Evolutionary conservation across 2,797 vertebrate species (phyloP).

Genomic region (Bufotes viridis): DNA sequence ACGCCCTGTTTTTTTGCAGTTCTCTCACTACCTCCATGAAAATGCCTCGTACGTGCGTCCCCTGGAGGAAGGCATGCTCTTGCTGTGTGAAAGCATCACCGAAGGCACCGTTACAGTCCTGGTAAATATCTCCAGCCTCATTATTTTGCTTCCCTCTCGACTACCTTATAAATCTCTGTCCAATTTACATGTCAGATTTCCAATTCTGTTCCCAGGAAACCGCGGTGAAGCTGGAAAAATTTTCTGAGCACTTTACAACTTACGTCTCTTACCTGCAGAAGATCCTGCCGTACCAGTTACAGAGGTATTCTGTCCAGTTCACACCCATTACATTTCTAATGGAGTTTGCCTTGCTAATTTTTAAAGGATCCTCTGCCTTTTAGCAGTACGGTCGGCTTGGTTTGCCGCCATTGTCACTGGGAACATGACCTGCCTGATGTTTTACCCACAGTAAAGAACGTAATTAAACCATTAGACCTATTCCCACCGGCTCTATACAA

Average conservation of each 20-base stretch:
- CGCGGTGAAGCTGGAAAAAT: slow-evolving; percentile 86
- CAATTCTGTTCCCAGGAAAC: slow-evolving; percentile 85
- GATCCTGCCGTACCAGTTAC: slow-evolving; percentile 97
- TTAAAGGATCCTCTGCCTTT: not conserved
- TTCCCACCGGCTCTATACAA: not conserved
- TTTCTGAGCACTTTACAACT: slow-evolving; percentile 87
- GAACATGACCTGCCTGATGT: not conserved
- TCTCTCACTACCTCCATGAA: slow-evolving; percentile 95
- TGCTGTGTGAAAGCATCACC: slow-evolving; percentile 92
- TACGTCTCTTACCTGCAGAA: slow-evolving; percentile 92
- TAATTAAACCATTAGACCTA: slow-evolving; percentile 47
- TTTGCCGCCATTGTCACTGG: not conserved
- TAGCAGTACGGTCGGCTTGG: not conserved
- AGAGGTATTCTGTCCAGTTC: slow-evolving; percentile 80
- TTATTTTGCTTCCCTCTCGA: slow-evolving; percentile 6
- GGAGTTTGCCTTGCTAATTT: not conserved
- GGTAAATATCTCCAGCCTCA: slow-evolving; percentile 72
- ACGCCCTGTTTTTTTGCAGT: slow-evolving; percentile 73
- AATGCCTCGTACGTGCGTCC: slow-evolving; percentile 95
- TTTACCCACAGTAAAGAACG: not conserved
- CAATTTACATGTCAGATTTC: slow-evolving; percentile 40
- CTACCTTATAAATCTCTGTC: slow-evolving; percentile 28
- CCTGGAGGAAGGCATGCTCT: slow-evolving; percentile 93
- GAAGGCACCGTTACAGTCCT: slow-evolving; percentile 93
- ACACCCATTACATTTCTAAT: not conserved